Evolutionary conservation across 2,888 invertebrate species (phyloP).

Genomic region (Theretra japonica): DNA sequence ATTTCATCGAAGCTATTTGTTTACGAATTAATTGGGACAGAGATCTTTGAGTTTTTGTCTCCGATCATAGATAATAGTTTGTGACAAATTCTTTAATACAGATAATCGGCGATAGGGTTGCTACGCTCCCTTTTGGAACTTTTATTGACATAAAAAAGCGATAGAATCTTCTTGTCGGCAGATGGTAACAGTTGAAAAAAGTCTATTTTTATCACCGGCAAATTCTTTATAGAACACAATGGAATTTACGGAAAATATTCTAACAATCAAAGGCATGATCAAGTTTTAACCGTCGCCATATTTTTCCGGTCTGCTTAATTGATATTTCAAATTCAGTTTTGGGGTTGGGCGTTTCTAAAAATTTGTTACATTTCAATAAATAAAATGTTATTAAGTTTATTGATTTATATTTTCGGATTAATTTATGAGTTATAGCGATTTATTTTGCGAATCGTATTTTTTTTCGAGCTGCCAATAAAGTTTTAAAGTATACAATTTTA

Average conservation of each 20-base stretch:
- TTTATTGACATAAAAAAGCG: background rate
- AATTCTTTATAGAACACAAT: background rate
- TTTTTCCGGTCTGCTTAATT: background rate
- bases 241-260: background rate
- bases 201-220: background rate
- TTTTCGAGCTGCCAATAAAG: background rate
- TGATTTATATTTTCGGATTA: too few relatives aligned
- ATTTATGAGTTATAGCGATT: too few relatives aligned
- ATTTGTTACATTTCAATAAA: background rate
- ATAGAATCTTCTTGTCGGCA: conserved; percentile 5
- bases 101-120: conserved; percentile 7
- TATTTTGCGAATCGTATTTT: too few relatives aligned
- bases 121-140: background rate
- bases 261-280: background rate
- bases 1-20: conserved; percentile 58
- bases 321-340: background rate
- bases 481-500: background rate
- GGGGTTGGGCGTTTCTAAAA: background rate
- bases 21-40: conserved; percentile 69
- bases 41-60: conserved; percentile 24
- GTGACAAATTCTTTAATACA: conserved; percentile 30
- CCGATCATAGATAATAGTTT: conserved; percentile 26
- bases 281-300: background rate
- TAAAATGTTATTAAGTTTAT: background rate
- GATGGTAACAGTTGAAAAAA: background rate